These are phyloP conservation scores for Conops quadrifasciatus DNA, from an alignment of 2,888 invertebrate species.

Conservation along the genomic window DNA sequence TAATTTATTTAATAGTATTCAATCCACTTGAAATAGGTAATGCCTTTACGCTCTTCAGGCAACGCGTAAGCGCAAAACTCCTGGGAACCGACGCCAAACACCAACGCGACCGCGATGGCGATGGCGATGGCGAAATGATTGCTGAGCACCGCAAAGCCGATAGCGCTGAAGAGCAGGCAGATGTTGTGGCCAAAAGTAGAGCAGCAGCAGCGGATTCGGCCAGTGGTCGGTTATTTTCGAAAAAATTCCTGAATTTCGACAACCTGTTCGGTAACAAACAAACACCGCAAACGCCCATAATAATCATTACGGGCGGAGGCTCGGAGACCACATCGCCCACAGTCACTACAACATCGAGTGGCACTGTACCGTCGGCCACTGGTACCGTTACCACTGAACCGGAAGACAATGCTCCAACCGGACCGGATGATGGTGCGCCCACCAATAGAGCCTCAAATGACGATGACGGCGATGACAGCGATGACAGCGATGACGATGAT, in stretches of 20 bases:
- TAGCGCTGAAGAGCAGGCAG: background rate
- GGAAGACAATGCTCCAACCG: slow-evolving; percentile 23
- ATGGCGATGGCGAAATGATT: slow-evolving; percentile 14
- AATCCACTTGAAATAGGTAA: no score
- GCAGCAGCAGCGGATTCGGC: slow-evolving; percentile 49
- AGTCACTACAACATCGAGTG: slow-evolving; percentile 45
- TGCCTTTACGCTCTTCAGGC: no score
- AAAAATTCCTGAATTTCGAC: slow-evolving; percentile 57
- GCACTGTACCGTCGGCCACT: slow-evolving; percentile 49
- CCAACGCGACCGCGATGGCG: slow-evolving; percentile 5
- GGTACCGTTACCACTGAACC: slow-evolving; percentile 46
- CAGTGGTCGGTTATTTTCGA: slow-evolving; percentile 57
- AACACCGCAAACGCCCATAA: slow-evolving; percentile 58
- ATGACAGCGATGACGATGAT: slow-evolving; percentile 40
- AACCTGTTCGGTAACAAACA: slow-evolving; percentile 51
- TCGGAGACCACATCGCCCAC: slow-evolving; percentile 36
- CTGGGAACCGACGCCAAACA: no score
- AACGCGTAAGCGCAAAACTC: no score
- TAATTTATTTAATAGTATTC: no score
- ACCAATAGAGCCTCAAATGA: background rate
- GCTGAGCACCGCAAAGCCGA: slow-evolving; percentile 31
- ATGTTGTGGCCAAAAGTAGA: no score
- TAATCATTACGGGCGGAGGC: slow-evolving; percentile 54
- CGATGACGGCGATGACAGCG: slow-evolving; percentile 2
- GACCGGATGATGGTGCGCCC: slow-evolving; percentile 7